phyloP scores from a whole-genome alignment of 2,888 invertebrate genomes.

The Cosmia pyralina region DNA sequence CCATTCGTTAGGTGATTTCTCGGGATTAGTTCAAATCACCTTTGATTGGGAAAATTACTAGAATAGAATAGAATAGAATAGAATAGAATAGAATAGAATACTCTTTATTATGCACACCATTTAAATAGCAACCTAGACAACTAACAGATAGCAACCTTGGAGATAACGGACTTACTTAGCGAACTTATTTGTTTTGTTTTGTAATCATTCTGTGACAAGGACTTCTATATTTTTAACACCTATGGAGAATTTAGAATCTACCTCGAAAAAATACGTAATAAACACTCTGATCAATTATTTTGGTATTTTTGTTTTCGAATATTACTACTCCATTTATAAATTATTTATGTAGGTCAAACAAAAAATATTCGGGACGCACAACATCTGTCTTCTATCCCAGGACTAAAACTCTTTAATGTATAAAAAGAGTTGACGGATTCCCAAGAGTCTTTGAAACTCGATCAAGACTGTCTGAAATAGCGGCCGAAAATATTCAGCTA shows the following conservation, averaged over 20 bases:
- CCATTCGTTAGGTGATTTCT: slow-evolving; percentile 11
- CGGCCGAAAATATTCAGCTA: slow-evolving; percentile 44
- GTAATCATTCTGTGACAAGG: too few relatives aligned
- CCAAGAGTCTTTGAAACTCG: slow-evolving; percentile 56
- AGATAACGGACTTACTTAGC: too few relatives aligned
- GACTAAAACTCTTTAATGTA: slow-evolving; percentile 46
- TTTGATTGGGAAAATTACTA: slow-evolving; percentile 26
- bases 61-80: too few relatives aligned
- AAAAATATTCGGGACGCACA: slow-evolving; percentile 29
- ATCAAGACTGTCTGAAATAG: slow-evolving; percentile 40
- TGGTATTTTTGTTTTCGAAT: not conserved
- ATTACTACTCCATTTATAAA: slow-evolving; percentile 4
- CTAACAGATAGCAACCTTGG: too few relatives aligned
- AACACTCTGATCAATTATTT: too few relatives aligned
- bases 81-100: too few relatives aligned
- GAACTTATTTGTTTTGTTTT: too few relatives aligned
- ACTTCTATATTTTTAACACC: too few relatives aligned
- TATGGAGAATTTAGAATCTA: too few relatives aligned
- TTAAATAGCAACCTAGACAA: too few relatives aligned
- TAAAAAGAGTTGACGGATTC: slow-evolving; percentile 54
- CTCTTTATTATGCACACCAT: too few relatives aligned
- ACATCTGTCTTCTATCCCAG: slow-evolving; percentile 42
- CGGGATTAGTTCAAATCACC: slow-evolving; percentile 1
- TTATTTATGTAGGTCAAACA: slow-evolving; percentile 34
- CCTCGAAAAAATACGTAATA: too few relatives aligned